Conservation (phyloP, 2,797 vertebrate species). For the Sparidentex hasta region DNA sequence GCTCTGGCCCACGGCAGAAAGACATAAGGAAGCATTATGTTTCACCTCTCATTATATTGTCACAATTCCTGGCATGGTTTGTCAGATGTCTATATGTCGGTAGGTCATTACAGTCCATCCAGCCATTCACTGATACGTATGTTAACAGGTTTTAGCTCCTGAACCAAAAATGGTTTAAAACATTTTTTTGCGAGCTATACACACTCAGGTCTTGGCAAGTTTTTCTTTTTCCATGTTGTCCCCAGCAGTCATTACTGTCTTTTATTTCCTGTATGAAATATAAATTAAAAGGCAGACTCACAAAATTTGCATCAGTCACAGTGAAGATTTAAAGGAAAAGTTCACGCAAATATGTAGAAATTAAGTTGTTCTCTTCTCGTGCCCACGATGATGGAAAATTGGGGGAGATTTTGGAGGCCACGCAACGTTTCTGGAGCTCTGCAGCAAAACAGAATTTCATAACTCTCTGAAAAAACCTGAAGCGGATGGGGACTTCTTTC, state of each 20-base stretch:
- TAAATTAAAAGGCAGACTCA: neutral
- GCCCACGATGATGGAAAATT: too few species aligned
- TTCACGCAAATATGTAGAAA: too few species aligned
- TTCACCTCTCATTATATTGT: neutral
- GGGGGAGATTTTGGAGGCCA: too few species aligned
- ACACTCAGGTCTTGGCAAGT: too few species aligned
- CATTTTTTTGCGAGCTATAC: neutral
- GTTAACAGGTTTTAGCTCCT: neutral
- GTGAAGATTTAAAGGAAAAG: neutral
- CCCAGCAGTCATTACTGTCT: neutral
- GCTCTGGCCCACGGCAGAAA: neutral
- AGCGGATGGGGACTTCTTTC: too few species aligned
- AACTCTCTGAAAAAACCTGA: too few species aligned
- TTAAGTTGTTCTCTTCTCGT: too few species aligned
- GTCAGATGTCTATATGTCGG: neutral
- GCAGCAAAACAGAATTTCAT: too few species aligned
- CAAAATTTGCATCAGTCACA: neutral
- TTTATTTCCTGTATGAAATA: neutral
- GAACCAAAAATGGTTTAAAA: too few species aligned
- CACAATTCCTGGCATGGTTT: neutral
- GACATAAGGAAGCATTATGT: neutral
- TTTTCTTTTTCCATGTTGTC: too few species aligned
- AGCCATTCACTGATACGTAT: too few species aligned
- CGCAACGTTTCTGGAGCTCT: too few species aligned
- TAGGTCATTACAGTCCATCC: neutral